Conservation (phyloP, 2,113 vertebrate genomes). For the Mellivora capensis region DNA sequence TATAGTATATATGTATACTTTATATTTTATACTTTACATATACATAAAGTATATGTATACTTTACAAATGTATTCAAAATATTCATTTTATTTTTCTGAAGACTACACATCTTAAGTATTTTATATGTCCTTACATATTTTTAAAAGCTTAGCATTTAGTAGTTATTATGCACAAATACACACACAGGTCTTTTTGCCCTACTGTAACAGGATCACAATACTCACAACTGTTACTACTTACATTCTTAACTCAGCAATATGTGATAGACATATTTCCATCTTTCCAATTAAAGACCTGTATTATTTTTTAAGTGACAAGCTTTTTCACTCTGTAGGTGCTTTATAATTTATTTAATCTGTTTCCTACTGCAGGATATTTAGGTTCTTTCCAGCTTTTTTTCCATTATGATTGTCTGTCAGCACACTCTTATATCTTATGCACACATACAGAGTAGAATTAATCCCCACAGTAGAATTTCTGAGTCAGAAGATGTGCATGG, state of each 20-base stretch:
- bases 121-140: not conserved
- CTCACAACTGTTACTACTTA: not conserved
- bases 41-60: not conserved
- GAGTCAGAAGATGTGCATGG: not conserved
- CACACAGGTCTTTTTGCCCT: not conserved
- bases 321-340: not conserved
- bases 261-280: not conserved
- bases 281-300: not conserved
- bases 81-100: not conserved
- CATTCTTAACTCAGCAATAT: not conserved
- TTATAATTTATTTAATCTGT: not conserved
- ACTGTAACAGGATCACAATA: not conserved
- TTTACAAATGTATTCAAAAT: not conserved
- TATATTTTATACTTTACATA: no score
- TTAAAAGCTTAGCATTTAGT: not conserved
- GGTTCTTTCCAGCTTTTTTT: not conserved
- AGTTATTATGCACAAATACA: not conserved
- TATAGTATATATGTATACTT: no score
- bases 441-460: not conserved
- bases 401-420: not conserved
- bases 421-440: not conserved
- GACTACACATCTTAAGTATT: not conserved
- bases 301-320: not conserved
- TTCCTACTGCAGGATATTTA: not conserved
- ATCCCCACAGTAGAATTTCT: not conserved